A percentile compares a stretch with the other conserved stretches of the same genome.
These are phyloP conservation scores for Chrysomallon squamiferum DNA, from an alignment of 1,140 invertebrate species.

Conservation along the genomic window DNA sequence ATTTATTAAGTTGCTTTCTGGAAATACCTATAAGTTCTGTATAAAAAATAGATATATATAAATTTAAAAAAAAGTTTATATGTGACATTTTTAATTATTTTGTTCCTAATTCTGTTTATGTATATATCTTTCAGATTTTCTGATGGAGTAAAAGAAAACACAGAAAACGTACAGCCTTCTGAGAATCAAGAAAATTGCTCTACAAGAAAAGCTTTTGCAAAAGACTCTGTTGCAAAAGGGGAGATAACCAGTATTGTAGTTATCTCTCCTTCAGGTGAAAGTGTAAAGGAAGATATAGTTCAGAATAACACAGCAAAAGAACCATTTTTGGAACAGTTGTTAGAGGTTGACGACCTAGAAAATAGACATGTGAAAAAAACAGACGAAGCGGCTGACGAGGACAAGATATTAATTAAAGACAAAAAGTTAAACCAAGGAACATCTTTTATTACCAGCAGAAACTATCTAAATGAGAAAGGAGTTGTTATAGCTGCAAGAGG, in stretches of 20 bases:
- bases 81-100: no score
- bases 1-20: no score
- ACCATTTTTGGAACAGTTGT: conserved; percentile 9
- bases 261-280: no score
- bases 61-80: no score
- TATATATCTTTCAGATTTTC: conserved; percentile 3
- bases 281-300: background rate
- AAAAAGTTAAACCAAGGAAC: background rate
- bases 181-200: background rate
- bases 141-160: conserved; percentile 4
- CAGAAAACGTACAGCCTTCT: no score
- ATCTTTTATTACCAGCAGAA: background rate
- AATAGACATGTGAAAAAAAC: background rate
- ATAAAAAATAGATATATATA: no score
- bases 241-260: no score
- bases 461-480: conserved; percentile 4
- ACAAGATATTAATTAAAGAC: background rate
- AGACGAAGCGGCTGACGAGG: background rate
- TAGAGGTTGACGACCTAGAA: background rate
- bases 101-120: no score
- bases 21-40: no score
- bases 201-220: background rate
- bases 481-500: background rate
- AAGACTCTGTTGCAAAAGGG: no score
- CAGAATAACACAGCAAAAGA: background rate